Percentiles rank a stretch among this genome's conserved stretches.
Conservation (phyloP, 2,888 invertebrate species). For the Venusia cambrica region DNA sequence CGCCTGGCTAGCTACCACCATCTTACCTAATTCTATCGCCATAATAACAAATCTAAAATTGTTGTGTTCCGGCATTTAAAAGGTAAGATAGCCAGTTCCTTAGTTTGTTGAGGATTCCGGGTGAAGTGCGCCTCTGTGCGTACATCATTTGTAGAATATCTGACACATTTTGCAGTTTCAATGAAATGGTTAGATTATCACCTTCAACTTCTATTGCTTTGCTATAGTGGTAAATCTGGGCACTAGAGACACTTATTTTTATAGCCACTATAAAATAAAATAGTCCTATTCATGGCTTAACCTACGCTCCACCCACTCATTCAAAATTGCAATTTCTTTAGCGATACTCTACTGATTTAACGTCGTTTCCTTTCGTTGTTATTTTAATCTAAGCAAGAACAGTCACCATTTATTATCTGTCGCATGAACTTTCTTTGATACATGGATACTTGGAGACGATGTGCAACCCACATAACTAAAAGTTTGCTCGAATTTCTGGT, state of each 20-base stretch:
- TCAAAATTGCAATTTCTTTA: constrained; percentile 40
- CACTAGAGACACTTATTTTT: constrained; percentile 43
- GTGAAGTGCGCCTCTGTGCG: too few species aligned
- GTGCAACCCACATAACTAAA: constrained; percentile 5
- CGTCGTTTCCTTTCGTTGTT: constrained; percentile 20
- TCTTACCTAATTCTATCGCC: too few species aligned
- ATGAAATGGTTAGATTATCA: too few species aligned
- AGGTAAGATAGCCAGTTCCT: too few species aligned
- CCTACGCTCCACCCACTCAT: constrained; percentile 38
- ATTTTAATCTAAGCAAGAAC: constrained; percentile 17
- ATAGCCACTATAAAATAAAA: constrained; percentile 48
- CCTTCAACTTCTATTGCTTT: constrained; percentile 32
- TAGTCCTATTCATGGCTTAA: constrained; percentile 48
- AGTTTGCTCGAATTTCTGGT: constrained; percentile 6
- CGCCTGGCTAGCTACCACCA: too few species aligned
- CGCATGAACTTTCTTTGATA: constrained; percentile 11
- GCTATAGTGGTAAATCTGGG: constrained; percentile 25
- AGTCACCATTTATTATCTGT: constrained; percentile 9
- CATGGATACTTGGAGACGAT: constrained; percentile 5
- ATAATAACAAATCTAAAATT: too few species aligned
- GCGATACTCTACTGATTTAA: constrained; percentile 28
- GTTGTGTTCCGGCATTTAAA: too few species aligned
- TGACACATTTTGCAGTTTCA: too few species aligned
- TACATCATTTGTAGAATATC: too few species aligned
- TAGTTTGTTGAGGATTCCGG: too few species aligned